Percentiles rank a stretch among this genome's conserved stretches.
Conservation (phyloP, 2,797 vertebrate genomes). For the Zenarchopterus dispar region DNA sequence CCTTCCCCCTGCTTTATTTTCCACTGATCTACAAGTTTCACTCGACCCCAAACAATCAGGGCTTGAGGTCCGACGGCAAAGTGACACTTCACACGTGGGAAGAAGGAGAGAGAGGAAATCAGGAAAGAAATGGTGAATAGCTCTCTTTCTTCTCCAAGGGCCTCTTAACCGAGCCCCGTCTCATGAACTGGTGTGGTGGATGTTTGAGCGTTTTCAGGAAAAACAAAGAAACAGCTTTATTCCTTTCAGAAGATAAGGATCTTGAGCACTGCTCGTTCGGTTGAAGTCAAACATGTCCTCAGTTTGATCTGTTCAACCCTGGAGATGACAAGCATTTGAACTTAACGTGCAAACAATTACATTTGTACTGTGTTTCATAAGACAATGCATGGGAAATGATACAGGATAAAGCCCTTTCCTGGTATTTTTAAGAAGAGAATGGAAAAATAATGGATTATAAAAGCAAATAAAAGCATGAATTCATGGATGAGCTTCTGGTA, state of each 20-base stretch:
- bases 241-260: conserved; percentile 46
- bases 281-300: conserved; percentile 10
- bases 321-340: conserved; percentile 6
- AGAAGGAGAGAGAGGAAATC: conserved; percentile 59
- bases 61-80: conserved; percentile 68
- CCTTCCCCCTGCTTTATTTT: conserved; percentile 24
- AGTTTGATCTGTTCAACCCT: conserved; percentile 2
- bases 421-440: not conserved
- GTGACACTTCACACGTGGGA: conserved; percentile 72
- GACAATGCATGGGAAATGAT: not conserved
- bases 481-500: no score
- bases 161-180: conserved; percentile 54
- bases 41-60: conserved; percentile 52
- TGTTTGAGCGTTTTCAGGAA: conserved; percentile 35
- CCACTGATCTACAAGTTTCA: conserved; percentile 66
- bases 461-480: not conserved
- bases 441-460: not conserved
- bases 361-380: not conserved
- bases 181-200: conserved; percentile 41
- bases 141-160: conserved; percentile 65
- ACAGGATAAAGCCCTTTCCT: not conserved
- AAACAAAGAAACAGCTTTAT: conserved; percentile 67
- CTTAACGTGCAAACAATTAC: conserved; percentile 1
- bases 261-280: conserved; percentile 29
- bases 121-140: conserved; percentile 59